Base-by-base conservation (phyloP, 2,113 vertebrate genomes). In the Rhipidura dahli region DNA sequence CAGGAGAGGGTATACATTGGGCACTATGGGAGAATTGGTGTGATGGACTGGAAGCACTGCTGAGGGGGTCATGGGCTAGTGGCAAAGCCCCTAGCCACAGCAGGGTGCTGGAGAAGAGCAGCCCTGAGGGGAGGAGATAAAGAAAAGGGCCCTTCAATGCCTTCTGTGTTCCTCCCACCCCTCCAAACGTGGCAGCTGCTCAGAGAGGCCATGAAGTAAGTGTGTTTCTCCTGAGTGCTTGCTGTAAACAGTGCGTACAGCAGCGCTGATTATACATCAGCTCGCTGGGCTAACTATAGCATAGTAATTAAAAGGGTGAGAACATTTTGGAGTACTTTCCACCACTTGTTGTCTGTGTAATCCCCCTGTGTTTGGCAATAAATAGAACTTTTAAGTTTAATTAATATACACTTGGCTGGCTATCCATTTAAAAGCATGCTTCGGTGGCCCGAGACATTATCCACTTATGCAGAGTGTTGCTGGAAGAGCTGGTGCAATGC, bases 381-480 rank as follows among this genome's bases (percentile, higher is more conserved):
- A 98, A 98, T 97, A 98, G 96, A 98, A 98, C 97, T 97, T 96
- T 95, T 97, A 98, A 96, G 96, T 97, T 98, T 98, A 98, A 98
- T 98, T 98, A 98, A 98, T 97, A 96, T 95, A 96, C 97, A 96
- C 95, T 97, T 97, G 96, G 94, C 96, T 98, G 97, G 93, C 95
- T 98, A 97, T 95, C 91, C 96, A 93, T 97, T 97, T 97, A 96
- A 75, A 96, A 92, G 83, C 80, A 75, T 61, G 94, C 94, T 60
- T 39, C 59, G 28, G 92, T 96, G 96, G 95, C 96, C 96, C 5
- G 22, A 96, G 96, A 96, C 60, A 40, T 97, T 96, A 97, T 91
- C 90, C 82, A 91, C 95, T 94, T 95, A 81, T 47, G 94, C 93
- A 53, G 13, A 53, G 57, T 5, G 7, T 13, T 87, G 76, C 47